phyloP scores from a whole-genome alignment of 2,797 vertebrate genomes.

The Gallirallus australis region DNA sequence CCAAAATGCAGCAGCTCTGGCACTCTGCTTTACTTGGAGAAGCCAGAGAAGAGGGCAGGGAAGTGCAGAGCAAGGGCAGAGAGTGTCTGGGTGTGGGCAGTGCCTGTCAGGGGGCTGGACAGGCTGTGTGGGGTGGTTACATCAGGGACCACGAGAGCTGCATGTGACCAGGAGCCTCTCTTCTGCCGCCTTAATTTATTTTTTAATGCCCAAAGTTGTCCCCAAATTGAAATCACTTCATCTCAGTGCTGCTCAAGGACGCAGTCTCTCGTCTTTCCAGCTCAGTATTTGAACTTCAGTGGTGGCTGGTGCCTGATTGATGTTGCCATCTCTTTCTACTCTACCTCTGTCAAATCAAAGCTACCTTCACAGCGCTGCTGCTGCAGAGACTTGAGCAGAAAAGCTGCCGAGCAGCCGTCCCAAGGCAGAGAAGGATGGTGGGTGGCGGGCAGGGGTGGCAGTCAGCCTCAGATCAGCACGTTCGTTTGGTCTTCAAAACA shows the following conservation, averaged over 20 bases:
- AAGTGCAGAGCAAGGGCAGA: not conserved
- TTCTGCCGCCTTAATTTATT: not conserved
- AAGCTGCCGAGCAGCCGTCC: not conserved
- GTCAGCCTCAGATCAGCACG: not conserved
- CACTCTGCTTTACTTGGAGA: not conserved
- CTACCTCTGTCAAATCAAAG: conserved; percentile 63
- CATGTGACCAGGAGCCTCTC: not conserved
- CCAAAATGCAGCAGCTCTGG: not conserved
- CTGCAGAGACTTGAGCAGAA: not conserved
- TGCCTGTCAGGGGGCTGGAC: not conserved
- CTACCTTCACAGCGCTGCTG: not conserved
- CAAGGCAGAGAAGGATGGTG: not conserved
- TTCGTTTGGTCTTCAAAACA: conserved; percentile 43
- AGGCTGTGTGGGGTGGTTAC: fast-evolving
- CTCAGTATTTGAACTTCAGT: conserved; percentile 43
- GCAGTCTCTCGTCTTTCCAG: conserved; percentile 1
- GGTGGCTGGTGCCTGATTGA: conserved; percentile 19
- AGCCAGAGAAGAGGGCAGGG: not conserved
- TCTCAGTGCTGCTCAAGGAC: conserved; percentile 8
- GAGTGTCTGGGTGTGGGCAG: not conserved
- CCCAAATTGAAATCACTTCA: not conserved
- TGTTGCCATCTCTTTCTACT: conserved; percentile 58
- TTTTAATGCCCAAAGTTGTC: not conserved
- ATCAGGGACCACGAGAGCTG: not conserved
- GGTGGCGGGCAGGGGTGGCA: conserved; percentile 39